A percentile compares a stretch with the other conserved stretches of the same genome.
Conservation (phyloP, 2,113 vertebrate species). For the Tautogolabrus adspersus region DNA sequence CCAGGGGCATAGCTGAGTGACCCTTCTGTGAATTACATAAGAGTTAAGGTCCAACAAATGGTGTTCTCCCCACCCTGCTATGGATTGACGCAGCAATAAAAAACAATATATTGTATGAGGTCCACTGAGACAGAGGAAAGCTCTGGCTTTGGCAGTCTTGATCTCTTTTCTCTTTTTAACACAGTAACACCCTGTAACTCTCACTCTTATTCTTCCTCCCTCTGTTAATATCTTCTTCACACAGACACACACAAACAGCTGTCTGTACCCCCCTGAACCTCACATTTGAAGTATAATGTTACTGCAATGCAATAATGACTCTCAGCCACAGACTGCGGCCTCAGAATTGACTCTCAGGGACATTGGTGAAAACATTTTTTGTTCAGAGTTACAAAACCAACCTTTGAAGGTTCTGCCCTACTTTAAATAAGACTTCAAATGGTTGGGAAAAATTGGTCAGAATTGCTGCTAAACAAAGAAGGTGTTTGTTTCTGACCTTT, state of each 20-base stretch:
- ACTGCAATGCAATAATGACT: conserved; percentile 49
- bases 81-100: conserved; percentile 38
- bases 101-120: not conserved
- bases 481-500: not conserved
- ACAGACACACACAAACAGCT: conserved; percentile 32
- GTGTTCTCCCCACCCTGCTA: conserved; percentile 42
- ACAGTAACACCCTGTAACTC: conserved; percentile 8
- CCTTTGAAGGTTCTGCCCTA: not conserved
- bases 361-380: conserved; percentile 7
- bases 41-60: conserved; percentile 50
- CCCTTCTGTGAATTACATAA: conserved; percentile 65
- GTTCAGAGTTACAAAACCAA: conserved; percentile 12
- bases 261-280: conserved; percentile 17
- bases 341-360: conserved; percentile 41
- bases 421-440: conserved; percentile 1
- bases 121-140: conserved; percentile 9
- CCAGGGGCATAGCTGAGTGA: conserved; percentile 52
- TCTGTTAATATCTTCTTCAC: conserved; percentile 30
- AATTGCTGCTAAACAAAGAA: conserved; percentile 3
- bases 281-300: conserved; percentile 36
- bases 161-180: conserved; percentile 14
- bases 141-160: conserved; percentile 19
- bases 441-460: not conserved
- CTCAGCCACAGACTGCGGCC: conserved; percentile 43
- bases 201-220: conserved; percentile 2